Conservation (phyloP, 1,140 invertebrate species). For the Hyles vespertilio region DNA sequence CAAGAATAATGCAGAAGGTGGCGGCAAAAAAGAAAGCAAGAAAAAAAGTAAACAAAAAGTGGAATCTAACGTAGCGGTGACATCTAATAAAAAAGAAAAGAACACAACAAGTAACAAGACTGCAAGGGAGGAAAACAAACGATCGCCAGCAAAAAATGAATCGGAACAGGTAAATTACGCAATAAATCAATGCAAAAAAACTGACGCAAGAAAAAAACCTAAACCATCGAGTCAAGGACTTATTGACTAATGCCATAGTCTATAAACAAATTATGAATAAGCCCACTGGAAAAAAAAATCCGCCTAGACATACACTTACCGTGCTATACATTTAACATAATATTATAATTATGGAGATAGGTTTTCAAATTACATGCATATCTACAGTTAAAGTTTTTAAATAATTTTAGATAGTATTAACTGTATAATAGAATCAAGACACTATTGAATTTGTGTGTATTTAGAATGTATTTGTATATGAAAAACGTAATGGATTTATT, state of each 20-base stretch:
- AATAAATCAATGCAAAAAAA: slow-evolving; percentile 1
- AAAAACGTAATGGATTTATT: slow-evolving; percentile 50
- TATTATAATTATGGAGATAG: too few species aligned
- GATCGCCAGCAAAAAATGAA: slow-evolving; percentile 42
- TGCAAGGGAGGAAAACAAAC: slow-evolving; percentile 52
- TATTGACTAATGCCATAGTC: too few species aligned
- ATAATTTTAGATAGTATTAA: slow-evolving; percentile 14
- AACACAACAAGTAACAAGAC: slow-evolving; percentile 34
- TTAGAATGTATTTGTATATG: slow-evolving; percentile 30
- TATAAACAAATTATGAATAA: too few species aligned
- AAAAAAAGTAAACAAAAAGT: slow-evolving; percentile 72
- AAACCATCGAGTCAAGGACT: too few species aligned
- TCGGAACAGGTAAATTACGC: slow-evolving; percentile 17
- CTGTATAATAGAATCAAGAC: slow-evolving; percentile 22
- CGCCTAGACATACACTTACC: too few species aligned
- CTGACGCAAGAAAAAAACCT: neutral
- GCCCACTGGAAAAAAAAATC: too few species aligned
- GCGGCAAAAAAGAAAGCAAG: slow-evolving; percentile 75
- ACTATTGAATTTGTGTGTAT: slow-evolving; percentile 27
- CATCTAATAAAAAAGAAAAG: slow-evolving; percentile 52
- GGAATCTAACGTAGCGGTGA: slow-evolving; percentile 54
- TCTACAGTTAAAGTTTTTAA: too few species aligned
- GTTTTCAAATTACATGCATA: too few species aligned
- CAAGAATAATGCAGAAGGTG: slow-evolving; percentile 72
- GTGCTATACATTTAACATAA: too few species aligned